Conservation (phyloP, 2,888 invertebrate species). For the Myopa tessellatipennis region DNA sequence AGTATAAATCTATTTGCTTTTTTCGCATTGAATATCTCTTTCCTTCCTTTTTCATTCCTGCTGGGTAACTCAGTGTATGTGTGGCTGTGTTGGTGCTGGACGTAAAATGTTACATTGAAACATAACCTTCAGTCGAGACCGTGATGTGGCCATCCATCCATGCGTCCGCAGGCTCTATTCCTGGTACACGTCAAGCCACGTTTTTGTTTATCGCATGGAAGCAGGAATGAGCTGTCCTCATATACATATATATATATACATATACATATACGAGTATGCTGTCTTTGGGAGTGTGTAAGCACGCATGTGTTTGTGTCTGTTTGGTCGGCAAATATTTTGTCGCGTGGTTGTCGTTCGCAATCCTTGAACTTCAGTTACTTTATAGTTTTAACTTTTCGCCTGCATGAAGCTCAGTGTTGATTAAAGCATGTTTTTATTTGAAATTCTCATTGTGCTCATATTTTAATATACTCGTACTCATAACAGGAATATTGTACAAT, state of each 20-base stretch:
- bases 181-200: background rate
- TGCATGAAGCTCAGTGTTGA: no score
- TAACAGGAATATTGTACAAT: no score
- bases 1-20: no score
- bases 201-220: background rate
- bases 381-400: background rate
- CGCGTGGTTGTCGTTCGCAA: conserved; percentile 39
- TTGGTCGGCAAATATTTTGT: conserved; percentile 54
- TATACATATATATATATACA: background rate
- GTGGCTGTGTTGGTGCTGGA: background rate
- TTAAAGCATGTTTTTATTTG: no score
- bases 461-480: no score
- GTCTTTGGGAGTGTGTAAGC: no score
- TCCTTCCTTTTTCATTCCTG: no score
- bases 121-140: conserved; percentile 25
- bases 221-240: background rate
- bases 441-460: no score
- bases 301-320: conserved; percentile 46
- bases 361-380: conserved; percentile 18
- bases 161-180: background rate
- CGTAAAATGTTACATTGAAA: conserved; percentile 31
- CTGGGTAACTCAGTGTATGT: background rate
- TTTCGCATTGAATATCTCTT: no score
- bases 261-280: conserved; percentile 49
- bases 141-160: background rate